phyloP scores from a whole-genome alignment of 2,797 vertebrate genomes.

The Oreochromis mossambicus region DNA sequence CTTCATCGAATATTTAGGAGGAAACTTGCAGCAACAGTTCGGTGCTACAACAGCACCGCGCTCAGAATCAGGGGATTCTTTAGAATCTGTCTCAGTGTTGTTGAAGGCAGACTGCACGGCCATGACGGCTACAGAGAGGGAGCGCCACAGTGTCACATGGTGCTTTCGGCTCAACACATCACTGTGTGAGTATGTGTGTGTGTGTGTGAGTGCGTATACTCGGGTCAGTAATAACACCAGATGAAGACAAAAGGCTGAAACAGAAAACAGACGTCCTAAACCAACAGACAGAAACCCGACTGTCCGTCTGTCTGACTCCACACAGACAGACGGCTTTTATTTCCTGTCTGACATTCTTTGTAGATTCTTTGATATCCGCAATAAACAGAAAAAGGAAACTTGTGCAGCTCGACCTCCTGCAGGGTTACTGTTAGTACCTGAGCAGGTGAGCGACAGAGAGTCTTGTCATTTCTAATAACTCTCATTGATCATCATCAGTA shows the following conservation, averaged over 20 bases:
- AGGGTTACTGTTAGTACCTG: background rate
- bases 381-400: background rate
- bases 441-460: background rate
- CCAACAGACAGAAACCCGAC: background rate
- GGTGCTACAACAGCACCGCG: background rate
- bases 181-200: background rate
- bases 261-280: constrained; percentile 31
- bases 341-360: constrained; percentile 32
- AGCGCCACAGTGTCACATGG: background rate
- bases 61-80: background rate
- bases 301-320: background rate
- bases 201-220: background rate
- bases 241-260: constrained; percentile 41
- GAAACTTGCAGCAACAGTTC: background rate
- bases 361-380: constrained; percentile 29
- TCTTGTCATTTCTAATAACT: background rate
- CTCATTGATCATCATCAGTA: background rate
- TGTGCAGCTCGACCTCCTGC: background rate
- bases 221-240: constrained; percentile 38
- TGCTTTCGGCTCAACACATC: background rate
- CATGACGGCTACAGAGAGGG: background rate
- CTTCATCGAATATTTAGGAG: background rate
- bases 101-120: background rate
- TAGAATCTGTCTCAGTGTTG: accelerated
- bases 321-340: constrained; percentile 10